Percentiles rank a stretch among this genome's conserved stretches.
Evolutionary conservation across 1,140 invertebrate genomes (phyloP).

Genomic region (Andricus grossulariae): DNA sequence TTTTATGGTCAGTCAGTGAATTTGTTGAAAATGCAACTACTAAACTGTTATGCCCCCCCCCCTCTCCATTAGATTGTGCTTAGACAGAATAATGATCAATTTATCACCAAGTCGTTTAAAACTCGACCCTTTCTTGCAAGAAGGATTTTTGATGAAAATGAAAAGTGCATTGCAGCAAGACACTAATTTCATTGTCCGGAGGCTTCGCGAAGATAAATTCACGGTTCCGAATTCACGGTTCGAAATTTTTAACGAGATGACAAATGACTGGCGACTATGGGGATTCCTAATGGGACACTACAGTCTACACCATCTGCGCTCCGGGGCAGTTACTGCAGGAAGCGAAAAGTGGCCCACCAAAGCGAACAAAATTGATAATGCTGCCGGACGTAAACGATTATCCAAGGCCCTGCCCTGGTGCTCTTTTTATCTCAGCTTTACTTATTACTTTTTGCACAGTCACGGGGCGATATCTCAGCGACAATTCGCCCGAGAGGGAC

Average conservation of each 20-base stretch:
- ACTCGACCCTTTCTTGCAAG: no score
- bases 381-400: slow-evolving; percentile 65
- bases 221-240: slow-evolving; percentile 13
- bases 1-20: no score
- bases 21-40: no score
- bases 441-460: slow-evolving; percentile 47
- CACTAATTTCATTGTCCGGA: background rate
- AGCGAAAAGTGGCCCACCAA: slow-evolving; percentile 54
- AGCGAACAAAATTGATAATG: slow-evolving; percentile 67
- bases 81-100: no score
- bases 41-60: no score
- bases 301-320: slow-evolving; percentile 51
- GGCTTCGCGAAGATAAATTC: background rate
- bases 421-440: slow-evolving; percentile 41
- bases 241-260: slow-evolving; percentile 48
- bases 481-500: slow-evolving; percentile 45
- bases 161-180: background rate
- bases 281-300: slow-evolving; percentile 52
- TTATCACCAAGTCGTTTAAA: no score
- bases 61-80: no score
- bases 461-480: slow-evolving; percentile 43
- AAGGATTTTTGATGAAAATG: no score
- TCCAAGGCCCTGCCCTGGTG: slow-evolving; percentile 38
- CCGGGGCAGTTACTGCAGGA: slow-evolving; percentile 45
- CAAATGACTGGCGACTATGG: slow-evolving; percentile 57